Evolutionary conservation across 2,797 vertebrate genomes (phyloP), one percentile per base, ranked within the genome.

Genomic region (Oryzias sinensis): DNA sequence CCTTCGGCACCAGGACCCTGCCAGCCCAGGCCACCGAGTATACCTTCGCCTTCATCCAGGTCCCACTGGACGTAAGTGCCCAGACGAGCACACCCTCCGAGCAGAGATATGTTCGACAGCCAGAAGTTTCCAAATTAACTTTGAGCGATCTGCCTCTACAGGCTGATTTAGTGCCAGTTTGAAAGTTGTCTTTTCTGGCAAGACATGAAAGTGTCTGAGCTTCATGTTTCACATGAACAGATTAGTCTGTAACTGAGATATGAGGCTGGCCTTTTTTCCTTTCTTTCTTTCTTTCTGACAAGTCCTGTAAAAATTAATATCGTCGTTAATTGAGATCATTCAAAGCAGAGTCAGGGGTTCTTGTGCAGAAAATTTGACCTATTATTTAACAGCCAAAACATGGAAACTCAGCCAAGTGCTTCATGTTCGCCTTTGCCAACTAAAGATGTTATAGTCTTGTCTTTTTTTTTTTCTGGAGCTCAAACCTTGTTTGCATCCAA

Each of bases 11-110:
- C 22, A 90, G 94, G 3, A 88, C 89, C 47, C 90, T 98, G 65
- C 92, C 95, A 1, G 91, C 93, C 13, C 97, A 98, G 83, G 97
- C 97, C 88, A 95, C 94, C 0, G 96, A 98, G 87, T 95, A 97
- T 53, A 62, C 88, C 68, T 96, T 98, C 2, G 96, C 95, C 87
- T 98, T 92, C 91, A 95, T 98, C 89, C 95, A 94, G 84, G 93
- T 97, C 85, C 95, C 96, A 11, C 94, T 95, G 70, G 97, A 98
- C 13, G 97, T 98, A 84, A 97, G 96, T 95, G 46, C 8, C 18
- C 57, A 6, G 11, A 46, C 16, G 11, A 56, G 57, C 60, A 41
- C 29, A 4, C 24, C 16, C 52, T 5, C n/a, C n/a, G 53, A 49
- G 50, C 18, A 0, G 53, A 81, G 57, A 77, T 49, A 51, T 54